Evolutionary conservation across 2,113 vertebrate species (phyloP).

Genomic region (Cryptotis parvus): DNA sequence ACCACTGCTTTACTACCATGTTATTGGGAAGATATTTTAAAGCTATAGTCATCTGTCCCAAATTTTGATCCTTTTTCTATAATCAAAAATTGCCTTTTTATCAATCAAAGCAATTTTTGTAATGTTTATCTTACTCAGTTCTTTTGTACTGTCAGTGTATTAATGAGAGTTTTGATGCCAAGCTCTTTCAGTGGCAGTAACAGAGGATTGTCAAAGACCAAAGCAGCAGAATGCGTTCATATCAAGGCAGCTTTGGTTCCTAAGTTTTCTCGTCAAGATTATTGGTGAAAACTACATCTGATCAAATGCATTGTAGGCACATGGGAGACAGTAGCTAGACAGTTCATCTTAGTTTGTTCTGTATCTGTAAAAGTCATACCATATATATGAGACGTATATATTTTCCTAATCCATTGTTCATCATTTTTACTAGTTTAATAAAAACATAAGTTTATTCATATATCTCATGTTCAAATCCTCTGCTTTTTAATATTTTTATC

Average conservation of each 20-base stretch:
- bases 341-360: no score
- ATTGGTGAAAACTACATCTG: neutral
- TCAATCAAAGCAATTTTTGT: neutral
- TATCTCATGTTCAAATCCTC: no score
- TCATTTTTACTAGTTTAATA: no score
- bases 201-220: neutral
- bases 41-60: conserved; percentile 1
- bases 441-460: no score
- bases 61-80: neutral
- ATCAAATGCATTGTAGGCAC: neutral
- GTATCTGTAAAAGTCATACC: no score
- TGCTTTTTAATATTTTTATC: no score
- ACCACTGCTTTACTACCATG: neutral
- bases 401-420: no score
- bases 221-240: neutral
- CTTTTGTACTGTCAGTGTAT: neutral
- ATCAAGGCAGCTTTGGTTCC: neutral
- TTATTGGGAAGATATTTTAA: neutral
- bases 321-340: neutral
- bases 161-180: neutral
- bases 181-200: neutral
- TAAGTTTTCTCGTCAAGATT: no score
- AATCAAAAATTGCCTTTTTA: neutral
- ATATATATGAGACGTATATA: no score
- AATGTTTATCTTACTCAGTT: neutral